These are phyloP conservation scores for Alouatta palliata DNA, from an alignment of 2,113 vertebrate species.

Conservation along the genomic window DNA sequence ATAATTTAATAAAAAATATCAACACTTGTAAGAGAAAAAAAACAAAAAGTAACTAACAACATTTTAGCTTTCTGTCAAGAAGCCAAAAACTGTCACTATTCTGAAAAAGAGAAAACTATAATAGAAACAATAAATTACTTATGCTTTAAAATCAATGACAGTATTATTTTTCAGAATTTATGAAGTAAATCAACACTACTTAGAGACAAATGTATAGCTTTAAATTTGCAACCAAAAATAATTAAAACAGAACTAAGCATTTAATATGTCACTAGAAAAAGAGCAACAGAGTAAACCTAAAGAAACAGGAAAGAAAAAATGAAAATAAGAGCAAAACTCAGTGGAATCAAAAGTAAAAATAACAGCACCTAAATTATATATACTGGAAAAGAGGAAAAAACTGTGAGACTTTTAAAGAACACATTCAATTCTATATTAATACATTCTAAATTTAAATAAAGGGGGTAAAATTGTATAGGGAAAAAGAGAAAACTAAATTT, in stretches of 20 bases:
- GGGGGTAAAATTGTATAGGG: background rate
- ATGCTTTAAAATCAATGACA: background rate
- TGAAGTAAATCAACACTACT: background rate
- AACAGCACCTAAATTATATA: background rate
- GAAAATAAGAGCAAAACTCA: background rate
- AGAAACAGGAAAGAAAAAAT: background rate
- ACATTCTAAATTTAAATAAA: constrained; percentile 8
- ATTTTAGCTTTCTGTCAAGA: background rate
- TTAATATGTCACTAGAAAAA: background rate
- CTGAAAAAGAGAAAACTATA: background rate
- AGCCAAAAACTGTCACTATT: background rate
- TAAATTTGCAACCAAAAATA: background rate
- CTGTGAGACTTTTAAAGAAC: background rate
- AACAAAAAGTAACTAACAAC: background rate
- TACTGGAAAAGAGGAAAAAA: background rate
- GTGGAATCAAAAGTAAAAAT: background rate
- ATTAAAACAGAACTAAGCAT: background rate
- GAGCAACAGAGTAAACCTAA: background rate
- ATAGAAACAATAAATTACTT: background rate
- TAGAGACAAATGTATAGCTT: background rate
- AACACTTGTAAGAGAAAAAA: background rate
- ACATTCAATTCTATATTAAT: background rate
- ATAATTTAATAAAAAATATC: constrained; percentile 1
- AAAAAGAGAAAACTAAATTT: background rate
- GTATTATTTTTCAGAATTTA: background rate